Base-by-base conservation (phyloP, 2,888 invertebrate species). In the Hirtodrosophila duncani region DNA sequence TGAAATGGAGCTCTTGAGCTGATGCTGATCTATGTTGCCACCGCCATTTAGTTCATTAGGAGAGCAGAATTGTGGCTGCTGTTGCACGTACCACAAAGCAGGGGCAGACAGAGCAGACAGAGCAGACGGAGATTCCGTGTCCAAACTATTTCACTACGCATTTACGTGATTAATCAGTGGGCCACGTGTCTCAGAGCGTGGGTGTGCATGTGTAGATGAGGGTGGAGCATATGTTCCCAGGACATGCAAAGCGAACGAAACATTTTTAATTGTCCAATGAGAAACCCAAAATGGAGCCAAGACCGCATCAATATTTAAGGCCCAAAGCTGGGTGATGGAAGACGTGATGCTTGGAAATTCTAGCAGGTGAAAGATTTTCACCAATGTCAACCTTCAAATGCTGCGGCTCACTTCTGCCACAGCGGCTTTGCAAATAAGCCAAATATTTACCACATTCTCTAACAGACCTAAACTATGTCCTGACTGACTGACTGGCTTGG, bases 151-250 rank as follows among this genome's bases (percentile, higher is more conserved):
- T 38, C 51, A 38, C 58, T 66, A 80, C 72, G 74, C 74, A 74
- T 78, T 78, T 74, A 81, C 74, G 79, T 75, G 74, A 75, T 75
- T 75, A 75, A 78, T 78, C 74, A 81, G 81, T 46, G 67, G 74
- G 67, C 67, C 81, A 74, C 78, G 74, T 81, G 72, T 69, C n/a
- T n/a, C n/a, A n/a, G n/a, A n/a, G n/a, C n/a, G 46, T 56, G 60
- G 33, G 37, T 44, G 44, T 37, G 45, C 39, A 31, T 21, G 34
- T 11, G 29, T 45, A 30, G 30, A 14, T 31, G 46, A 30, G 31
- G 24, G 34, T 26, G 20, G 17, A 34, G 39, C 69, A 65, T 69
- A 78, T 81, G 74, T 59, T 51, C 36, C 55, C 55, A 69, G 81
- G 74, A 81, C 74, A 75, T 75, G 74, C 81, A 78, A 74, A 72